phyloP scores from a whole-genome alignment of 2,888 invertebrate genomes.

The Margaritifera margaritifera region DNA sequence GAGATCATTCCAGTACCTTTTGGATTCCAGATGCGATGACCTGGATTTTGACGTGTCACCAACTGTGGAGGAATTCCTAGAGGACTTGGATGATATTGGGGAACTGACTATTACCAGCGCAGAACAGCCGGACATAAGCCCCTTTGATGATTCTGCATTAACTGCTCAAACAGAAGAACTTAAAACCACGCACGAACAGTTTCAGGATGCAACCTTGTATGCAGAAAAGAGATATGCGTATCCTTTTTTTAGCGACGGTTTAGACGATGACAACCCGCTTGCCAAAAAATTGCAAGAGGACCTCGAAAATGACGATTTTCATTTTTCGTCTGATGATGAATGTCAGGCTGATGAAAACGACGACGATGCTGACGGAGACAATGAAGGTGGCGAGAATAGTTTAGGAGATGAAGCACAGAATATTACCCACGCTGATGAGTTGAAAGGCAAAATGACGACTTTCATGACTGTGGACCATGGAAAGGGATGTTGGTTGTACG shows the following conservation, averaged over 20 bases:
- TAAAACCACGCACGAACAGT: no score
- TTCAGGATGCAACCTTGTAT: no score
- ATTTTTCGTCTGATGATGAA: conserved; percentile 8
- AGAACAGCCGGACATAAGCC: no score
- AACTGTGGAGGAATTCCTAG: conserved; percentile 10
- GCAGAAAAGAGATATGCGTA: not conserved
- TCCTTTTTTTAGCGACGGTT: not conserved
- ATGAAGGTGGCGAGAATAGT: not conserved
- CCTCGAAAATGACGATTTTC: not conserved
- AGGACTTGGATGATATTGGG: conserved; percentile 9
- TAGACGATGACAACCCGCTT: not conserved
- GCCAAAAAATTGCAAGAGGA: no score
- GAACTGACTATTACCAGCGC: not conserved
- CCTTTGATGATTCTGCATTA: no score
- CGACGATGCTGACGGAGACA: not conserved
- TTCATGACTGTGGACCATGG: conserved; percentile 16
- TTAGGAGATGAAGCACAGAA: not conserved
- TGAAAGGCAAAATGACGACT: not conserved
- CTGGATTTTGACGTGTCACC: conserved; percentile 11
- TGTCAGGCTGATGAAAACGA: conserved; percentile 3
- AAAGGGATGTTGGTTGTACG: conserved; percentile 21
- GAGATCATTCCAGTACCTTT: conserved; percentile 6
- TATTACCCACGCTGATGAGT: not conserved
- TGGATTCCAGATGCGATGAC: not conserved
- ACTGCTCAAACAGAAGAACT: no score